Percentiles rank a stretch among this genome's conserved stretches.
Evolutionary conservation across 2,797 vertebrate species (phyloP).

Genomic region (Monodelphis domestica): DNA sequence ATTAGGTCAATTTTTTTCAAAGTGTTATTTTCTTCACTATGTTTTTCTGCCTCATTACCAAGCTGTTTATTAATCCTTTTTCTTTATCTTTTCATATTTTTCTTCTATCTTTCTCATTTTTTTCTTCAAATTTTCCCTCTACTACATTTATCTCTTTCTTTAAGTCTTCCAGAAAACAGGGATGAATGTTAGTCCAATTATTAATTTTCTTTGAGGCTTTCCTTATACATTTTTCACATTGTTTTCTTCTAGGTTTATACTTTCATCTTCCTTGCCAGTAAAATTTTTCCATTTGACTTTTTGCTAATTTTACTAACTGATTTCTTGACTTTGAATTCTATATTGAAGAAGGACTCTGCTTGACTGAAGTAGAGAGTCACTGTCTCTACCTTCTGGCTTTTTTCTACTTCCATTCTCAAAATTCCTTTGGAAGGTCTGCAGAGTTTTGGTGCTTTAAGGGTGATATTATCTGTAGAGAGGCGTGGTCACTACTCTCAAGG

Average conservation of each 20-base stretch:
- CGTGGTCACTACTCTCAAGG: neutral
- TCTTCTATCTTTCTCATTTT: neutral
- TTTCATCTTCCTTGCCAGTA: neutral
- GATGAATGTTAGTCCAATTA: neutral
- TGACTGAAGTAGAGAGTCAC: neutral
- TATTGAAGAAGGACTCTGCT: neutral
- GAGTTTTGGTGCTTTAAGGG: neutral
- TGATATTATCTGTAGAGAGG: neutral
- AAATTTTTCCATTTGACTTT: neutral
- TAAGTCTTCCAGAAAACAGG: neutral
- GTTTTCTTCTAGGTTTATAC: neutral
- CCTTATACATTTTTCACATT: neutral
- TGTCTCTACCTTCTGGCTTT: neutral
- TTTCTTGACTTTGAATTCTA: neutral
- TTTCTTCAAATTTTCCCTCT: neutral
- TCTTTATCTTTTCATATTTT: neutral
- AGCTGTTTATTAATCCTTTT: no score
- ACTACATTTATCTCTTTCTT: neutral
- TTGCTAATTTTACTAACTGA: neutral
- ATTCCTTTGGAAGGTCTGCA: neutral
- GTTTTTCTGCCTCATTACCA: no score
- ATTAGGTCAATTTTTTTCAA: no score
- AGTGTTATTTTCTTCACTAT: no score
- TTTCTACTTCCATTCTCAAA: neutral
- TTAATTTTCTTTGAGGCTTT: neutral